Conservation (phyloP, 2,113 vertebrate species). For the Erythrolamprus reginae region DNA sequence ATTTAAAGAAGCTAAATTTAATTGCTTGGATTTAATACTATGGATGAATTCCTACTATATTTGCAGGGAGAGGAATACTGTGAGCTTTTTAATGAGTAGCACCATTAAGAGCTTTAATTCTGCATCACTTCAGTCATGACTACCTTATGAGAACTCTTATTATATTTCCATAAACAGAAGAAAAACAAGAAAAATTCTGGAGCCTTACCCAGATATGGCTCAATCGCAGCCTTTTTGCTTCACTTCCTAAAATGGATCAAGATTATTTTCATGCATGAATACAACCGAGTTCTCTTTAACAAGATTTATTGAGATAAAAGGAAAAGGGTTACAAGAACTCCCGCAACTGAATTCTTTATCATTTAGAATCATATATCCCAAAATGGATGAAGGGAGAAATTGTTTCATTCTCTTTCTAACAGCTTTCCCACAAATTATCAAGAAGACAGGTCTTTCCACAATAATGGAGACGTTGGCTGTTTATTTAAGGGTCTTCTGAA, state of each 20-base stretch:
- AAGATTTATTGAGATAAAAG: neutral
- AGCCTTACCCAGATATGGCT: neutral
- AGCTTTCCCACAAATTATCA: neutral
- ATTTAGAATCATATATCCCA: neutral
- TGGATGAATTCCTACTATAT: neutral
- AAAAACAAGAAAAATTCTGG: neutral
- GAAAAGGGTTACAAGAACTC: neutral
- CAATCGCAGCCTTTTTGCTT: neutral
- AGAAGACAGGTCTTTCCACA: neutral
- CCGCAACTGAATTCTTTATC: neutral
- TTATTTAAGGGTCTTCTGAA: neutral
- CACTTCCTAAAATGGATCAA: neutral
- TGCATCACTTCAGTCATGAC: neutral
- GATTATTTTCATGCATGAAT: neutral
- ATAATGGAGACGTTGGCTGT: neutral
- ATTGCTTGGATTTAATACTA: constrained; percentile 7
- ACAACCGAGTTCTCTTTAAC: neutral
- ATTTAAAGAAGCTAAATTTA: constrained; percentile 12
- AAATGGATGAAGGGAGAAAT: neutral
- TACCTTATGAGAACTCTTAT: neutral
- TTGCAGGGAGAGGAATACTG: neutral
- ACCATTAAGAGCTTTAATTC: neutral
- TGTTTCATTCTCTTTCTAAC: neutral
- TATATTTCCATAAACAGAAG: neutral
- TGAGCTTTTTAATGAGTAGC: neutral